Conservation (phyloP, 2,113 vertebrate species). For the Peromyscus polionotus region DNA sequence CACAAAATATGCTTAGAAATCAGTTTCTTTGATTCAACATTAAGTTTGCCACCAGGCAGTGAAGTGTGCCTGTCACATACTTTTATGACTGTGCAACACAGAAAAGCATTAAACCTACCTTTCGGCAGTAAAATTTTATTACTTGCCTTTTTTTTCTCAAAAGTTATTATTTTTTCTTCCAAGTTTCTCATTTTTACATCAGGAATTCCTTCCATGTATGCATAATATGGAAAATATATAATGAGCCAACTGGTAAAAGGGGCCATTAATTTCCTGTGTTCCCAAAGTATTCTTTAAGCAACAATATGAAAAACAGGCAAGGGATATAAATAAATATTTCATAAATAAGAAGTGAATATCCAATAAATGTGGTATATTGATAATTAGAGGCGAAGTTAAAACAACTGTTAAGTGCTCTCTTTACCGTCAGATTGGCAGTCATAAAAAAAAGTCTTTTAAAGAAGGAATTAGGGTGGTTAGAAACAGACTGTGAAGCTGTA, state of each 20-base stretch:
- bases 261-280: not conserved
- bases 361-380: not conserved
- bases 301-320: not conserved
- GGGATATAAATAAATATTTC: not conserved
- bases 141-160: not conserved
- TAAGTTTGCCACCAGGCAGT: not conserved
- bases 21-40: not conserved
- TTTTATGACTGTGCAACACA: not conserved
- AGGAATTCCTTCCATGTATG: constrained; percentile 17
- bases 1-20: not conserved
- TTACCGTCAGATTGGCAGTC: not conserved
- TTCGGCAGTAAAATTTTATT: not conserved
- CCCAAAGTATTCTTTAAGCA: not conserved
- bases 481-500: not conserved
- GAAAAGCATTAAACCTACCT: not conserved
- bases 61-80: not conserved
- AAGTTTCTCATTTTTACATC: constrained; percentile 45
- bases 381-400: not conserved
- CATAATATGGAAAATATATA: constrained; percentile 29
- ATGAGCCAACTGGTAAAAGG: not conserved
- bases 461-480: not conserved
- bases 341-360: not conserved
- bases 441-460: not conserved
- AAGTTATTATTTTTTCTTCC: not conserved
- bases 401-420: not conserved